phyloP scores from a whole-genome alignment of 2,797 vertebrate species.

The Mus minutoides region DNA sequence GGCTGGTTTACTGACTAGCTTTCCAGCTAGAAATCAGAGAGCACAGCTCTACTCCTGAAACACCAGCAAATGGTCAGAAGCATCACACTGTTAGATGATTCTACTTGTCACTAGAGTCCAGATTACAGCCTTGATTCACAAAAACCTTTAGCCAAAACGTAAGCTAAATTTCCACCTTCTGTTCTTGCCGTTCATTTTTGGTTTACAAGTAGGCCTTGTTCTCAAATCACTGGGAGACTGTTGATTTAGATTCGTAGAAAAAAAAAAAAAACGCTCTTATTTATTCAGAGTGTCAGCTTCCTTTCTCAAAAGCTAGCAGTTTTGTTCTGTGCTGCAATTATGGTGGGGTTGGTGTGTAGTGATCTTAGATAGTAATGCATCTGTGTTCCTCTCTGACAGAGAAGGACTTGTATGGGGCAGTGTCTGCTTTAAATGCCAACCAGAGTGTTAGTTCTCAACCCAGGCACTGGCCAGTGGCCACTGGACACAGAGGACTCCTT shows the following conservation, averaged over 20 bases:
- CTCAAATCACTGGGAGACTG: constrained; percentile 31
- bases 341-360: background rate
- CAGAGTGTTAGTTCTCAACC: background rate
- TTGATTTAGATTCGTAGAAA: background rate
- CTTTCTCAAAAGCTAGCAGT: constrained; percentile 23
- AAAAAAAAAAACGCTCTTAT: constrained; percentile 49
- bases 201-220: constrained; percentile 70
- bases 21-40: constrained; percentile 33
- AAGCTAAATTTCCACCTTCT: background rate
- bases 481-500: background rate
- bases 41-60: constrained; percentile 16
- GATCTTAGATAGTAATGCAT: background rate
- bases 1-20: background rate
- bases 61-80: constrained; percentile 31
- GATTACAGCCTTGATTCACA: background rate
- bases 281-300: constrained; percentile 54
- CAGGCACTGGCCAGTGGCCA: background rate
- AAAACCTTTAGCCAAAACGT: constrained; percentile 30
- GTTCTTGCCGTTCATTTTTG: background rate
- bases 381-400: constrained; percentile 29
- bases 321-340: background rate
- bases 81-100: background rate
- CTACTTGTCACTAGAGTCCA: background rate
- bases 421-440: background rate
- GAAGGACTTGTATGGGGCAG: background rate